Base-by-base conservation (phyloP, 1,140 invertebrate genomes). In the Nasonia vitripennis region DNA sequence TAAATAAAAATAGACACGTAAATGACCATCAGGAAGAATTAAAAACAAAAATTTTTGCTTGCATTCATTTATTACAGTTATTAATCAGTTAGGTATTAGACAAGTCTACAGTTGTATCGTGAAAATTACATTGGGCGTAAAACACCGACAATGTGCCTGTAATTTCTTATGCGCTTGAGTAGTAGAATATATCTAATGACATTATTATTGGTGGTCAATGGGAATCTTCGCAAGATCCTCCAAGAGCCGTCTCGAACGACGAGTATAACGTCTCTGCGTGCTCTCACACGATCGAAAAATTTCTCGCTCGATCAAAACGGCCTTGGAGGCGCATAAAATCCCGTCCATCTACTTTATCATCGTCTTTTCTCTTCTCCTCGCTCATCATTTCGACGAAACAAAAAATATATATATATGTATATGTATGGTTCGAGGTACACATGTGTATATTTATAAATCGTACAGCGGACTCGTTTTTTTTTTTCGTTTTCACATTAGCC, bases 61-160 rank as follows among this genome's bases (percentile, higher is more conserved):
- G 74, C 75, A 84, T 81, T 87, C 55, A 74, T 89, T 88, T 89
- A 88, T 89, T 88, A 87, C 80, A 88, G 78, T 86, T 87, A 86
- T 88, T 88, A 86, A 88, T 87, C 87, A 89, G 73, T 88, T 88
- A 89, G 86, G 85, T 89, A 86, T 88, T 90, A 90, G 87, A 87
- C 81, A 86, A 88, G 88, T 87, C 74, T 90, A 89, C 81, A 86
- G 37, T 85, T 77, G n/a, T 75, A 81, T 81, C 86, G 67, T 88
- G 83, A 89, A 89, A 89, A 88, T 90, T 87, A 89, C 84, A 83
- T 83, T 88, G 87, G 87, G 79, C 84, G 87, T 87, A 87, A 88
- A 87, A 84, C 48, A 80, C 41, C 62, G 55, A 84, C 41, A 81
- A 75, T 48, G 68, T 84, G 45, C 62, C 55, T 81, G 37, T 27